Evolutionary conservation across 2,113 vertebrate species (phyloP).

Genomic region (Hassar affinis): DNA sequence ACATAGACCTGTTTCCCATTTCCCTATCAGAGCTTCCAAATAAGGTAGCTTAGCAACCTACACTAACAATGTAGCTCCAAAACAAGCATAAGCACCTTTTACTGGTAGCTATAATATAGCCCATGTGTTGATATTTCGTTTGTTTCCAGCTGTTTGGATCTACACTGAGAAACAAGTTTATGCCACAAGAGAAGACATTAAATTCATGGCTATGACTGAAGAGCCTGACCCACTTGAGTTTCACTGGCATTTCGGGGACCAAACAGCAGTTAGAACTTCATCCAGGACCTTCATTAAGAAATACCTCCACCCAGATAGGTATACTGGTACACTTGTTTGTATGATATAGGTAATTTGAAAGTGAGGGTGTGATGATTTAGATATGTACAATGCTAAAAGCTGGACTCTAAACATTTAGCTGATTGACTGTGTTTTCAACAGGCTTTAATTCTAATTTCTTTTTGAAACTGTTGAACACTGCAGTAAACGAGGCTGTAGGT

Average conservation of each 20-base stretch:
- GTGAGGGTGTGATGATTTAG: background rate
- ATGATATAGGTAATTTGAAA: background rate
- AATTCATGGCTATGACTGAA: conserved; percentile 66
- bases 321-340: background rate
- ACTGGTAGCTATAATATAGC: too few relatives aligned
- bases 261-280: conserved; percentile 58
- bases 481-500: background rate
- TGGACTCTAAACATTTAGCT: background rate
- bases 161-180: conserved; percentile 68
- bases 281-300: conserved; percentile 64
- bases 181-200: conserved; percentile 67
- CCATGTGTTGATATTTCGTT: background rate
- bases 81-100: background rate
- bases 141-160: conserved; percentile 64
- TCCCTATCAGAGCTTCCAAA: too few relatives aligned
- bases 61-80: background rate
- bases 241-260: conserved; percentile 77
- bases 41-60: too few relatives aligned
- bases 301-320: conserved; percentile 72
- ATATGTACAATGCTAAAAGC: background rate
- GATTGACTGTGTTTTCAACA: background rate
- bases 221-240: conserved; percentile 62
- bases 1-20: too few relatives aligned
- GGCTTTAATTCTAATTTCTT: too few relatives aligned
- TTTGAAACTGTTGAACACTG: background rate